Evolutionary conservation across 2,888 invertebrate genomes (phyloP), one percentile per base, ranked within the genome.

Genomic region (Capitulum mitella): DNA sequence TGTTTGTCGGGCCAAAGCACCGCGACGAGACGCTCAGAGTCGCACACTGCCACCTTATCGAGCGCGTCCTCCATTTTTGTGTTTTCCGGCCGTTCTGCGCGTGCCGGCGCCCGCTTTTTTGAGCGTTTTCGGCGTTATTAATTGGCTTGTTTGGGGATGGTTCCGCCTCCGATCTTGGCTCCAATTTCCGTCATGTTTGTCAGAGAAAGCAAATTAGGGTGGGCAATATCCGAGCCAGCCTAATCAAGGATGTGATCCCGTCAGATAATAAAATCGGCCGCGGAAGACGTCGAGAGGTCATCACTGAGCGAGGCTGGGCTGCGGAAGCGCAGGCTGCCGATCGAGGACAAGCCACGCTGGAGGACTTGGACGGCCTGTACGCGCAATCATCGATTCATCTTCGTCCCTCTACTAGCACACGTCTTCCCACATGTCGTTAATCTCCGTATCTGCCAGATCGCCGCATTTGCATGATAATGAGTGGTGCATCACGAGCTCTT

Each of bases 381-480:
- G 19, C 19, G n/a, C 51, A 22, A 22, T 22, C 51, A 22, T 22
- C 51, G 22, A 51, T 51, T 22, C 51, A 43, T 43, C 12, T n/a
- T n/a, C n/a, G n/a, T 43, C 43, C 12, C 43, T 43, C 22, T 16
- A 14, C 51, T 6, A 5, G 14, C 51, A 22, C 19, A 16, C 14
- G 19, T 22, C 19, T 51, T 22, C 51, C 5, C 64, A 3, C 29
- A 34, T 29, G n/a, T 34, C 34, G 16, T 64, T 19, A 14, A 34
- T 64, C 34, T 3, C 64, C 29, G 26, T 16, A 64, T 32, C 34
- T 29, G 0, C 12, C 64, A 10, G 19, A 64, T 64, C 64, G 6
- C 34, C 19, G 34, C 34, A 64, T 64, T 64, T 32, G 64, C 64
- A 64, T 64, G 64, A 64, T 64, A 64, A 64, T 64, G 34, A 64